Conservation (phyloP, 2,888 invertebrate genomes). For the Cataglyphis altisquamis region DNA sequence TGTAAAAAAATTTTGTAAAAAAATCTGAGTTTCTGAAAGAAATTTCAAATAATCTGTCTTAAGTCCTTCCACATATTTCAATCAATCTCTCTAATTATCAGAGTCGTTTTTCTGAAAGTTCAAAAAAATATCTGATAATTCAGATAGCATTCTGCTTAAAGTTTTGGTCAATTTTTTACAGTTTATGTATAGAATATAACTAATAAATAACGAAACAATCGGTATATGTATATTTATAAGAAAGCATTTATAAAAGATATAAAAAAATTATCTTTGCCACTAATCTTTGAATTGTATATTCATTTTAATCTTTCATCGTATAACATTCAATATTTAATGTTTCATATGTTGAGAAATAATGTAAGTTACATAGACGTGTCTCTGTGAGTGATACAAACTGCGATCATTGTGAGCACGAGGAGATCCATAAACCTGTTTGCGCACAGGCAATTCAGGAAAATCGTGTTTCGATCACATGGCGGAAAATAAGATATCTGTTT, state of each 20-base stretch:
- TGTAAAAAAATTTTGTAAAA: too few species aligned
- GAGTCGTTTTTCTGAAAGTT: too few species aligned
- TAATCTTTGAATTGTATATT: neutral
- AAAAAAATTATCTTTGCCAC: neutral
- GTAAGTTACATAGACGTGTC: neutral
- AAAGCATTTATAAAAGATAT: neutral
- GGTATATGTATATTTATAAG: neutral
- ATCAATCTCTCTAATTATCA: too few species aligned
- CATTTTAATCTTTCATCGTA: neutral
- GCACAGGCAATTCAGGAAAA: constrained; percentile 36
- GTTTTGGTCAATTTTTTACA: too few species aligned
- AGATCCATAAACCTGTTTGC: neutral
- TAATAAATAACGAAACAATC: neutral
- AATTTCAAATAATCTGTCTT: too few species aligned
- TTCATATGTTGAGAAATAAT: neutral
- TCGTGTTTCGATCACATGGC: constrained; percentile 64
- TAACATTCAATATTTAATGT: neutral
- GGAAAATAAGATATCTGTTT: constrained; percentile 72
- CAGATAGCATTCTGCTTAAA: too few species aligned
- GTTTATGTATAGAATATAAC: constrained; percentile 5
- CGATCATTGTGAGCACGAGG: neutral
- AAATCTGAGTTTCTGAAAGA: too few species aligned
- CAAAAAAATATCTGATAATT: too few species aligned
- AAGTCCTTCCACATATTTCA: too few species aligned
- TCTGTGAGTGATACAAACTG: neutral